Evolutionary conservation across 2,888 invertebrate species (phyloP).

Genomic region (Ormyrus rosae): DNA sequence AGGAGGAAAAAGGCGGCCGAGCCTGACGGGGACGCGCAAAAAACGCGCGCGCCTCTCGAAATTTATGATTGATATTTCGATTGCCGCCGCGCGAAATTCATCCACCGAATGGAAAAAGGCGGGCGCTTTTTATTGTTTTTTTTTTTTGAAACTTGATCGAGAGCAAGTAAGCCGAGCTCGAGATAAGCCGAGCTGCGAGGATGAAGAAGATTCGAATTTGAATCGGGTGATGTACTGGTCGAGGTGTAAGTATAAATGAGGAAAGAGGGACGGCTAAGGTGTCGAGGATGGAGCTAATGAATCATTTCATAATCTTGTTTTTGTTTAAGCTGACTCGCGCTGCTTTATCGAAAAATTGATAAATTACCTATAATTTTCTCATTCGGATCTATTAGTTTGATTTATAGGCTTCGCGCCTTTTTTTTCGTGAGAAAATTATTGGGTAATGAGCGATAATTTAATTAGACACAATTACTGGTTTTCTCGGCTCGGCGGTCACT

Average conservation of each 20-base stretch:
- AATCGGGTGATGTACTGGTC: constrained; percentile 37
- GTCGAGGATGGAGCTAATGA: background rate
- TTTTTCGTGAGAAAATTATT: constrained; percentile 1
- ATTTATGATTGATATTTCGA: constrained; percentile 58
- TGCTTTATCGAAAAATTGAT: constrained; percentile 13
- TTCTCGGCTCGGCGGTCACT: constrained; percentile 7
- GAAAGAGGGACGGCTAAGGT: background rate
- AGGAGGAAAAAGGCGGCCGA: constrained; percentile 25
- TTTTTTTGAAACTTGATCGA: constrained; percentile 39
- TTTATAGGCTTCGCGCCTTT: constrained; percentile 9
- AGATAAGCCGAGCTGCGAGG: constrained; percentile 6
- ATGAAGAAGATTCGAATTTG: constrained; percentile 36
- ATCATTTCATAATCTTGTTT: too few species aligned
- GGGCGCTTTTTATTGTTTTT: too few species aligned
- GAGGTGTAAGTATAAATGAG: constrained; percentile 5
- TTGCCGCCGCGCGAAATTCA: constrained; percentile 40
- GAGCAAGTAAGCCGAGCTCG: constrained; percentile 6
- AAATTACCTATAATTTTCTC: constrained; percentile 27
- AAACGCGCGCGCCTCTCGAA: constrained; percentile 26
- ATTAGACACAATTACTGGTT: constrained; percentile 5
- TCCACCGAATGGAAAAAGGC: constrained; percentile 2
- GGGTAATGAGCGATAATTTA: constrained; percentile 24
- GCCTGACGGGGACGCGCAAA: constrained; percentile 11
- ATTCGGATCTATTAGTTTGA: constrained; percentile 28
- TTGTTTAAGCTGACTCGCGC: too few species aligned